A percentile compares a stretch with the other conserved stretches of the same genome.
Evolutionary conservation across 2,797 vertebrate genomes (phyloP).

Genomic region (Pipistrellus pipistrellus): DNA sequence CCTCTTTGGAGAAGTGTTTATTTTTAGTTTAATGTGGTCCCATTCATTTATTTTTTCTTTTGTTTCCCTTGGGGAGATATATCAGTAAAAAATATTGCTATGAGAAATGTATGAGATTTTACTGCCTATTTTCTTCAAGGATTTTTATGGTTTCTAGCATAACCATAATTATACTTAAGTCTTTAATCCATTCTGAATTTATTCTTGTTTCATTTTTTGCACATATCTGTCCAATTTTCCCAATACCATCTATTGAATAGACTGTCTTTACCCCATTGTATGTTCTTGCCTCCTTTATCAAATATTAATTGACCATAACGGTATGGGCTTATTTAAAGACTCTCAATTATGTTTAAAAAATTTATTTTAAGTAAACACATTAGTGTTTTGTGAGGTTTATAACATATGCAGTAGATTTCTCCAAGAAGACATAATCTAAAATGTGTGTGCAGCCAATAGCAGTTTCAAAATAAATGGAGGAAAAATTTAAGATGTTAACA

Average conservation of each 20-base stretch:
- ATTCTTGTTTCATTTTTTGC: not conserved
- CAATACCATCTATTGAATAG: not conserved
- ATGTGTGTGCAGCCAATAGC: not conserved
- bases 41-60: not conserved
- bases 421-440: not conserved
- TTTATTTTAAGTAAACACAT: not conserved
- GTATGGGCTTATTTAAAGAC: not conserved
- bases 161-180: not conserved
- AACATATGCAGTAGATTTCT: not conserved
- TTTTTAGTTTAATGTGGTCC: not conserved
- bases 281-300: not conserved
- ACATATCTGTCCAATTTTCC: not conserved
- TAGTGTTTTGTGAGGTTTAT: not conserved
- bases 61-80: not conserved
- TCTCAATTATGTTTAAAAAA: not conserved
- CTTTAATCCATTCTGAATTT: not conserved
- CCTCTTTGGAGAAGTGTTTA: not conserved
- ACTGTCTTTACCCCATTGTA: not conserved
- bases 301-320: not conserved
- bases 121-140: not conserved
- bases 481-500: not conserved
- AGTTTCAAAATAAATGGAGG: not conserved
- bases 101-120: not conserved
- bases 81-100: not conserved
- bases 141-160: not conserved